Percentiles rank a stretch among this genome's conserved stretches.
phyloP scores from a whole-genome alignment of 2,113 vertebrate species.

The Cyprinodon brontotheroides region DNA sequence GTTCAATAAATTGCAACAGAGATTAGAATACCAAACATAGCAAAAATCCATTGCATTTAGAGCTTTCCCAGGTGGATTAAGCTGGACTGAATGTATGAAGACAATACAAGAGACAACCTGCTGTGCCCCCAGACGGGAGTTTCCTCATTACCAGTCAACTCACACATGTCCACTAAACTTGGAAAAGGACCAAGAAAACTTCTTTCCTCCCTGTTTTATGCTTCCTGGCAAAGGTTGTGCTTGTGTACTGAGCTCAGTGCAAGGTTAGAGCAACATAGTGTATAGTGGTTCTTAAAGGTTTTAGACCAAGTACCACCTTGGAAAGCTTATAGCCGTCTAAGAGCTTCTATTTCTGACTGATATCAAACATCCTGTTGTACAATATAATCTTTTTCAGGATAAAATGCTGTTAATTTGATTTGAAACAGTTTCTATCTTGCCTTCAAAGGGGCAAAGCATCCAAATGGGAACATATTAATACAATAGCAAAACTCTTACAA shows the following conservation, averaged over 20 bases:
- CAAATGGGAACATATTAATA: background rate
- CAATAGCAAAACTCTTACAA: background rate
- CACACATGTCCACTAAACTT: constrained; percentile 20
- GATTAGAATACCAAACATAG: constrained; percentile 1
- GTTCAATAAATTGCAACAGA: background rate
- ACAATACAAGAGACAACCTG: constrained; percentile 27
- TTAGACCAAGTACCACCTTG: background rate
- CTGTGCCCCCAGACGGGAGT: constrained; percentile 8
- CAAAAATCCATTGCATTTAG: background rate
- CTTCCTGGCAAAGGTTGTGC: background rate
- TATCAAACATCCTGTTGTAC: background rate
- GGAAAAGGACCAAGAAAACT: constrained; percentile 11
- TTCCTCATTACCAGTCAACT: constrained; percentile 30
- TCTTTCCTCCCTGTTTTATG: background rate
- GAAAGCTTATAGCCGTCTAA: background rate
- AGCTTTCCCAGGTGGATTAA: background rate
- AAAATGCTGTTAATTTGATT: background rate
- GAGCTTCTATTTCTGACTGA: background rate
- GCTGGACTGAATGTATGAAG: constrained; percentile 4
- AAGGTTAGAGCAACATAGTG: constrained; percentile 43
- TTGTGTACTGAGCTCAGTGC: constrained; percentile 22
- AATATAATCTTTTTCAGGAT: background rate
- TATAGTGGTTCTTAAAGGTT: background rate
- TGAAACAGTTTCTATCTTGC: background rate
- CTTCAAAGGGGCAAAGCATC: background rate